Evolutionary conservation across 2,797 vertebrate genomes (phyloP), one percentile per base, ranked within the genome.

Genomic region (Leptatherina wallacei): DNA sequence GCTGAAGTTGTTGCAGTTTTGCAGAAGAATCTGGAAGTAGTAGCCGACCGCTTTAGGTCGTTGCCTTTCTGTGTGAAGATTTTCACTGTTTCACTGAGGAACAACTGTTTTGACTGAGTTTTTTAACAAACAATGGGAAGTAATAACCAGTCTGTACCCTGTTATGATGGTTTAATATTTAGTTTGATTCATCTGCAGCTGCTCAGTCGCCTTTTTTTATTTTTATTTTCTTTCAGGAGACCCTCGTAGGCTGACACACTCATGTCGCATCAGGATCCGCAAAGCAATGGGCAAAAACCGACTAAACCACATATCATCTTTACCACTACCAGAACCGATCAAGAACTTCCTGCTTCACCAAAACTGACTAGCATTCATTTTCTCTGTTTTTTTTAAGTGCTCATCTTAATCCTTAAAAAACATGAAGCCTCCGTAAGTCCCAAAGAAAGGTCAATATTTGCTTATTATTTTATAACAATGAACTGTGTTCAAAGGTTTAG

Each of bases 211-310:
- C 7, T 40, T 1, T 6, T 18, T 18, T 74, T 32, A 32, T 16
- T 60, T 44, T 8, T 51, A n/a, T 63, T 67, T 55, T 29, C 61
- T 62, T 71, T 42, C 85, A 98, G 97, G 93, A 85, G 35, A 57
- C 63, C 92, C 97, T 59, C 92, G 88, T 42, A 92, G 94, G 77
- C 86, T 99, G 90, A 93, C 95, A 38, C 88, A 93, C 56, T 70
- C 96, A 83, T 98, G 97, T 87, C 97, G 97, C 33, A 95, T 98
- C 81, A 71, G 90, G 29, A 95, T 98, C 49, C 94, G 96, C 63
- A 94, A 89, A 86, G 80, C 88, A 1, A 93, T 98, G 74, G 96
- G 96, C 78, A 99, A 98, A 88, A 62, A 75, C 35, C 95, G 95
- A 2, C 93, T 98, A 27, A 91, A 74, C 30, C 90, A 93, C 75